Evolutionary conservation across 2,113 vertebrate genomes (phyloP), one percentile per base, ranked within the genome.

Genomic region (Pao palembangensis): DNA sequence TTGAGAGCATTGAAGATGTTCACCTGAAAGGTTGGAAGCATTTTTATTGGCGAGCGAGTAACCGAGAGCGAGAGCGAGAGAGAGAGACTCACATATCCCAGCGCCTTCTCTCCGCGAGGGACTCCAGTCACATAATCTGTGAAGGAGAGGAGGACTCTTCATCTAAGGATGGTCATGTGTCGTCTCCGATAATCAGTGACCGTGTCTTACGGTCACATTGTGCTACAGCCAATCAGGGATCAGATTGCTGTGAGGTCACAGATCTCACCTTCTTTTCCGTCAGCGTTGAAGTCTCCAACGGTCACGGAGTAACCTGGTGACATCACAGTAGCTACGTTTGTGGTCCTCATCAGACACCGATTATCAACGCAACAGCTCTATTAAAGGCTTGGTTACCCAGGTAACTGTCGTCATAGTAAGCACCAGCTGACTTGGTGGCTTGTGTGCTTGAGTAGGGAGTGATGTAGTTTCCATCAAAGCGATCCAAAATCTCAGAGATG

Each of bases 111-210:
- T 47, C 96, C 97, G 71, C 96, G 91, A n/a, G 97, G 97, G 1
- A 99, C 93, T 52, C 97, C 97, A 2, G 96, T 96, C 25, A 96
- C 91, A 44, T 95, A 99, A 84, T 99, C 97, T 99, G 42, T 64
- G 69, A 75, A 86, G 44, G 5, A 48, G 47, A 44, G 43, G 13
- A 44, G 16, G 13, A 16, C 44, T 17, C 44, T 13, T n/a, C 34
- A 38, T 8, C 34, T 11, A 38, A 1, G 8, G 34, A 38, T 12
- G 8, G 8, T 38, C 8, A 11, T 1, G 2, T 12, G 8, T 38
- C 2, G 34, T 38, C 34, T 12, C 34, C 8, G 25, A 28, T 28
- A 3, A 25, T 5, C 3, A 2, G 3, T 25, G 5, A 25, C 2
- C 23, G 3, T 5, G 23, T 25, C 23, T 25, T 25, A 3, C 2